phyloP scores from a whole-genome alignment of 2,797 vertebrate genomes.

The Lacerta viridis region DNA sequence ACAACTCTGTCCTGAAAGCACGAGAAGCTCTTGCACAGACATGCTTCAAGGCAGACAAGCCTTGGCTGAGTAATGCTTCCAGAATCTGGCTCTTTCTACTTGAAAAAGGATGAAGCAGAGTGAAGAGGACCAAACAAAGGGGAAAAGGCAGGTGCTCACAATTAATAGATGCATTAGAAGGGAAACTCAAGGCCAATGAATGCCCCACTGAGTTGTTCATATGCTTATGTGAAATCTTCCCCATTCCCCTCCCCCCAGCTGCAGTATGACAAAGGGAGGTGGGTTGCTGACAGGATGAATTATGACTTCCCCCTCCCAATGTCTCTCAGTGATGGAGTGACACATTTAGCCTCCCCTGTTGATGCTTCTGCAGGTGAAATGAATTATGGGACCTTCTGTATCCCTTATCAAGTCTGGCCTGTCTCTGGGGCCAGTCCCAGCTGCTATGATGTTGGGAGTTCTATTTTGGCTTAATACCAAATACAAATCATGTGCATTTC shows the following conservation, averaged over 20 bases:
- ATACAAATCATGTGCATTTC: conserved; percentile 75
- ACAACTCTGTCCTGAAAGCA: background rate
- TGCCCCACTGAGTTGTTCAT: conserved; percentile 73
- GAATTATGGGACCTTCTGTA: conserved; percentile 72
- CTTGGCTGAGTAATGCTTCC: background rate
- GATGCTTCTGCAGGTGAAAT: conserved; percentile 76
- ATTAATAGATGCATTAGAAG: conserved; percentile 72
- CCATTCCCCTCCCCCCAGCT: conserved; percentile 51
- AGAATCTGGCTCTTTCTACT: conserved; percentile 29
- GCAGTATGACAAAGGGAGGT: conserved; percentile 54
- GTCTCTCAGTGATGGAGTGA: conserved; percentile 74
- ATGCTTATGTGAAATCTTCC: conserved; percentile 67
- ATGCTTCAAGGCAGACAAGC: background rate
- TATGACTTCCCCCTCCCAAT: conserved; percentile 64
- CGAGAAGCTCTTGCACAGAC: background rate
- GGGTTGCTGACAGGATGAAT: conserved; percentile 75
- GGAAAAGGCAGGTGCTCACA: conserved; percentile 60
- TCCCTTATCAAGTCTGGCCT: conserved; percentile 57
- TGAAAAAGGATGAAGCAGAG: conserved; percentile 26
- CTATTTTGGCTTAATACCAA: conserved; percentile 67
- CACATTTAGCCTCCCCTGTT: conserved; percentile 77
- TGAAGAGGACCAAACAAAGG: conserved; percentile 34
- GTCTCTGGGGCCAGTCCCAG: conserved; percentile 70
- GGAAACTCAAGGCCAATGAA: conserved; percentile 61
- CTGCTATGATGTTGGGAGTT: conserved; percentile 71